Base-by-base conservation (phyloP, 2,888 invertebrate species). In the Oligia fasciuncula region DNA sequence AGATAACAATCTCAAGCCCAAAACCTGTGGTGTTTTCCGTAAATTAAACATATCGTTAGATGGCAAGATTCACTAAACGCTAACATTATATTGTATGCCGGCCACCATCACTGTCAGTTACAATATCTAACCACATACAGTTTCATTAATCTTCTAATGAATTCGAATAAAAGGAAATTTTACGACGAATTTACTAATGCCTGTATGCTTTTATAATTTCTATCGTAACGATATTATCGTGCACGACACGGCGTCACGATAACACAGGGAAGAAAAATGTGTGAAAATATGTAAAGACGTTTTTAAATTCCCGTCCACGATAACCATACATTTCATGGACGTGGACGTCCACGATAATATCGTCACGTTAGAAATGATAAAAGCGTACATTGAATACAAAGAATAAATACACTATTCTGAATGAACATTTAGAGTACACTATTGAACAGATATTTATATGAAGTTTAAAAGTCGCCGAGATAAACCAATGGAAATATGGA, bases 61-160 rank as follows among this genome's bases (percentile, higher is more conserved):
- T 96, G 96, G 96, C 96, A 96, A 96, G 96, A 95, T 91, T 95
- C 93, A 94, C 93, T 95, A 96, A 96, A 97, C 96, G 96, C 96
- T 97, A 97, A 97, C 96, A 96, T 96, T 94, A 89, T 91, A 89
- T 89, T 89, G 90, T 91, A 92, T 91, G 91, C 82, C 91, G 90
- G 84, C 70, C 77, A 68, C 81, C 75, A 76, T 76, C 72, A 71
- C 65, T 80, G 81, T 84, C 80, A 76, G 81, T 86, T 84, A 88
- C 73, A 84, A 83, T 85, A 87, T 87, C 84, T 87, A 87, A 85
- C 68, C 73, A 85, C 75, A 78, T 78, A 84, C 72, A 87, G 84
- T 80, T 78, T 83, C 63, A 81, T 88, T 86, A 80, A 77, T 79
- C 35, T 79, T 71, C 84, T 82, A 87, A 87, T 86, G 77, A 81